phyloP scores from a whole-genome alignment of 1,140 invertebrate genomes.

The Ridgeia piscesae region DNA sequence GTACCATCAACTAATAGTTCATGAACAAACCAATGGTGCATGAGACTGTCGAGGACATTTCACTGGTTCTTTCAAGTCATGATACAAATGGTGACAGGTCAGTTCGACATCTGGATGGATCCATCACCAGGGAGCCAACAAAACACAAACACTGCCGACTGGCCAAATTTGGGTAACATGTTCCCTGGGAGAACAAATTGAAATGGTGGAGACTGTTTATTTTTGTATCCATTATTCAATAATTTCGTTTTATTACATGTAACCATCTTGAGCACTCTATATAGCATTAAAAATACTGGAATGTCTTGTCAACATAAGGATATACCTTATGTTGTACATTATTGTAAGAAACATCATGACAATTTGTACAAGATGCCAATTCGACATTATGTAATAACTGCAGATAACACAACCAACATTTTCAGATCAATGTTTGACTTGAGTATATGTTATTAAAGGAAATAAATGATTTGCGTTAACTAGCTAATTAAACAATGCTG shows the following conservation, averaged over 20 bases:
- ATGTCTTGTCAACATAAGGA: not conserved
- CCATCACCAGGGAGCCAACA: not conserved
- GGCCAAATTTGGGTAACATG: no score
- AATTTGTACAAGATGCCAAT: not conserved
- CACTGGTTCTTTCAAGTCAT: not conserved
- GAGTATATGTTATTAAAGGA: no score
- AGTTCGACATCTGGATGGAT: not conserved
- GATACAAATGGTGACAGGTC: not conserved
- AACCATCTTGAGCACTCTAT: not conserved
- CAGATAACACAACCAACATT: no score
- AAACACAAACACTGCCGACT: not conserved
- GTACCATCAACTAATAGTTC: no score
- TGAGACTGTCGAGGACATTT: not conserved
- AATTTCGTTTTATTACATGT: not conserved
- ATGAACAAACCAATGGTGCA: not conserved
- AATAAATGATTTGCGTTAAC: no score
- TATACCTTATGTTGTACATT: not conserved
- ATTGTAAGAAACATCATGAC: not conserved
- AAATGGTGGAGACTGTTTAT: not conserved
- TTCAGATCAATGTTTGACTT: no score
- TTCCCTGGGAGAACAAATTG: not conserved
- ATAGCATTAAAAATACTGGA: not conserved
- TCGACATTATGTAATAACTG: no score
- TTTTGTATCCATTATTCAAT: not conserved
- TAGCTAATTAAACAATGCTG: no score